A percentile compares a stretch with the other conserved stretches of the same genome.
Conservation (phyloP, 2,888 invertebrate genomes). For the Rotaria macrura region DNA sequence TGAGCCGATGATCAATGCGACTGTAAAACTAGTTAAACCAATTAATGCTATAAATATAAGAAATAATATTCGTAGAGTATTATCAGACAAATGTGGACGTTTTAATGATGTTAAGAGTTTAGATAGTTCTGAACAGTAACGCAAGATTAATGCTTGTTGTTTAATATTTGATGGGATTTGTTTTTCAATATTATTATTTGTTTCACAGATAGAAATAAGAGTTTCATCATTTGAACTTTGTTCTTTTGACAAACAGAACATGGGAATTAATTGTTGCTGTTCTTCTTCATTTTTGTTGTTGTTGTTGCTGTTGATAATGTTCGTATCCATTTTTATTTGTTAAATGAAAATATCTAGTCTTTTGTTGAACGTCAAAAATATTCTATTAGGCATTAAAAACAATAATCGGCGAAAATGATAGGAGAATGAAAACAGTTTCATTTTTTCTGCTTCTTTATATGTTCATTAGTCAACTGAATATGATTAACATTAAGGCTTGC, state of each 20-base stretch:
- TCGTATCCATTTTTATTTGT: neutral
- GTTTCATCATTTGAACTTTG: neutral
- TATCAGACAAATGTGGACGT: neutral
- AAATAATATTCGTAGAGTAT: neutral
- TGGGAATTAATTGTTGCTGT: neutral
- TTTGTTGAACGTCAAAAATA: neutral
- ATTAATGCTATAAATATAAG: neutral
- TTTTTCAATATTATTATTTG: neutral
- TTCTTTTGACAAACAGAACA: neutral
- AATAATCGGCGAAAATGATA: neutral
- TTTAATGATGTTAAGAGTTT: neutral
- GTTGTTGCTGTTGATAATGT: neutral
- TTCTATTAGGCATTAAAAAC: neutral
- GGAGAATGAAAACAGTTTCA: neutral
- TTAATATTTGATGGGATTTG: neutral
- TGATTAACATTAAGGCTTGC: neutral
- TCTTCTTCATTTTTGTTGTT: too few species aligned
- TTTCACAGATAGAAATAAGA: neutral
- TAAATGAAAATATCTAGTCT: neutral
- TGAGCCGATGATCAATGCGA: neutral
- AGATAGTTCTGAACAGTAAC: neutral
- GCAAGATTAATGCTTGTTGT: neutral
- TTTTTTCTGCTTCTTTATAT: too few species aligned
- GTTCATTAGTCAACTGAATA: neutral
- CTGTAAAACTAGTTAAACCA: slow-evolving; percentile 11